Percentiles rank a stretch among this genome's conserved stretches.
These are phyloP conservation scores for Apeira syringaria DNA, from an alignment of 2,888 invertebrate genomes.

Conservation along the genomic window DNA sequence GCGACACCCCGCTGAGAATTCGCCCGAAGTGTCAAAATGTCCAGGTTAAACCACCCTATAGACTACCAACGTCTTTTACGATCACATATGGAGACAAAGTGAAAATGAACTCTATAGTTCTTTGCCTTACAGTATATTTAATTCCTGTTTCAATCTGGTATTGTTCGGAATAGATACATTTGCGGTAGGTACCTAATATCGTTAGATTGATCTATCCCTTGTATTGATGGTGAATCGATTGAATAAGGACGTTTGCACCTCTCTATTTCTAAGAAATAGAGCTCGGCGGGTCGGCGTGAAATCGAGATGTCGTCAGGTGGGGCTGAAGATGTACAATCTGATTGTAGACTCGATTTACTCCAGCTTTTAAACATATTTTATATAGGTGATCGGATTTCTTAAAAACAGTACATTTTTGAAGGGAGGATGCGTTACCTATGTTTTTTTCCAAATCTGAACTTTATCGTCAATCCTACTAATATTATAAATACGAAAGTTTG, in stretches of 20 bases:
- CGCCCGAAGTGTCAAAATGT: conserved; percentile 81
- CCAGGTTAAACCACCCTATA: conserved; percentile 64
- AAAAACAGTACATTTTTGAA: too few relatives aligned
- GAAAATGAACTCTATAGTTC: conserved; percentile 10
- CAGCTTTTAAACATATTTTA: conserved; percentile 28
- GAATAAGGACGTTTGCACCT: conserved; percentile 67
- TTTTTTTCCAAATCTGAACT: too few relatives aligned
- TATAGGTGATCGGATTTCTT: conserved; percentile 32
- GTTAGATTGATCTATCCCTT: conserved; percentile 59
- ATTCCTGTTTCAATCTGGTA: background rate
- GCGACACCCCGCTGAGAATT: conserved; percentile 72
- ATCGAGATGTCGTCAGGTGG: conserved; percentile 68
- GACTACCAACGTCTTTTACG: conserved; percentile 12
- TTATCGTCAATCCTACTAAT: too few relatives aligned
- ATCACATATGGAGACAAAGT: background rate
- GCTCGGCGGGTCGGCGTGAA: conserved; percentile 41
- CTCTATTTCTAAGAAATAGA: conserved; percentile 59
- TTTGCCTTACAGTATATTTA: background rate
- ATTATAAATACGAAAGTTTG: too few relatives aligned
- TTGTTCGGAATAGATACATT: conserved; percentile 38
- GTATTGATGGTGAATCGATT: conserved; percentile 54
- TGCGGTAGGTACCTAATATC: conserved; percentile 61
- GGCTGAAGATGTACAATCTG: conserved; percentile 57
- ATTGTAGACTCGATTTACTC: conserved; percentile 45
- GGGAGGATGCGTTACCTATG: too few relatives aligned